These are phyloP conservation scores for Drosophila erecta DNA, from an alignment of 1,140 invertebrate species.

Conservation along the genomic window DNA sequence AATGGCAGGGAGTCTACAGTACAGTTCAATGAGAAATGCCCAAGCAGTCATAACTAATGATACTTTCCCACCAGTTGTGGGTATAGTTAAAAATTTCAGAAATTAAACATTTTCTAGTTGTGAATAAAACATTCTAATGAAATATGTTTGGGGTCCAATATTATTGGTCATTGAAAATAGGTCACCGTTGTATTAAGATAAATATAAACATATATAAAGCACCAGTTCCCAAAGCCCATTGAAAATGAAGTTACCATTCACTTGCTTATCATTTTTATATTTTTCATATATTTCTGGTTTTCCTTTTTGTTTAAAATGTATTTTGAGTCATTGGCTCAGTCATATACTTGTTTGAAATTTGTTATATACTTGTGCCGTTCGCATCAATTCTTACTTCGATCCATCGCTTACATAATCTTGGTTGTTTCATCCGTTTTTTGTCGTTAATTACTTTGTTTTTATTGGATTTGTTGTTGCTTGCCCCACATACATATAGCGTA, in stretches of 20 bases:
- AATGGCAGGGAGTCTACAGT: neutral
- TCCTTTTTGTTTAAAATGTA: conserved; percentile 75
- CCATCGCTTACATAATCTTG: conserved; percentile 6
- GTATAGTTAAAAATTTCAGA: no score
- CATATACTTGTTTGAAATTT: conserved; percentile 75
- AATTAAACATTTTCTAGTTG: no score
- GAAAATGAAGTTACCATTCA: conserved; percentile 4
- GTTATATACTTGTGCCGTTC: conserved; percentile 48
- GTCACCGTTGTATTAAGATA: neutral
- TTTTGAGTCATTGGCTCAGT: conserved; percentile 78
- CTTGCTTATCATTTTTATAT: conserved; percentile 31
- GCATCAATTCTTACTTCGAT: conserved; percentile 12
- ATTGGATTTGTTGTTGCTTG: neutral
- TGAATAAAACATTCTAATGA: no score
- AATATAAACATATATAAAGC: neutral
- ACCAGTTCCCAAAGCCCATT: neutral
- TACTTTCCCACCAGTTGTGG: no score
- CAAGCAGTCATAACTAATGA: neutral
- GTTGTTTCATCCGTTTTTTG: conserved; percentile 11
- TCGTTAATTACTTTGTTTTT: neutral
- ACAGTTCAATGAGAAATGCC: neutral
- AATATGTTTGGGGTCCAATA: neutral
- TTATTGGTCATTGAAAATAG: neutral
- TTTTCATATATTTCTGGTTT: conserved; percentile 68
- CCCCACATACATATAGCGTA: conserved; percentile 21